Evolutionary conservation across 2,113 vertebrate species (phyloP).

Genomic region (Antigone vipio): DNA sequence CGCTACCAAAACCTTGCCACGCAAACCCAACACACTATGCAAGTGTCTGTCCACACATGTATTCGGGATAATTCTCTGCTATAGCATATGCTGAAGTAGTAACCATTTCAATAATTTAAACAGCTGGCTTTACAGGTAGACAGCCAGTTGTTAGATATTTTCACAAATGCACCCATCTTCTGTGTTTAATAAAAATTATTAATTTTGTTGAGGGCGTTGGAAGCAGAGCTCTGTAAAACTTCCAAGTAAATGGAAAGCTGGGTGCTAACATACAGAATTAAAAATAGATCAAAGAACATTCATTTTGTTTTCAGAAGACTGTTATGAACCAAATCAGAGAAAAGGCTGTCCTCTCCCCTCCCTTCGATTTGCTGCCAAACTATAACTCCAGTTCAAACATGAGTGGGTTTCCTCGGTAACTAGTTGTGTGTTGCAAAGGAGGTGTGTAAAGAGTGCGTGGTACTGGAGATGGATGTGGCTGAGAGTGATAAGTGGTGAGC

Average conservation of each 20-base stretch:
- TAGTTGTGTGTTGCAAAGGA: neutral
- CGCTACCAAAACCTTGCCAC: too few species aligned
- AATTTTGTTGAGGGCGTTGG: neutral
- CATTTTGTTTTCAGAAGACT: neutral
- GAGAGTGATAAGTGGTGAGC: neutral
- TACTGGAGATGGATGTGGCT: neutral
- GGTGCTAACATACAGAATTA: neutral
- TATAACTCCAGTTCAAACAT: neutral
- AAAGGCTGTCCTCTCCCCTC: neutral
- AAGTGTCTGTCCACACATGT: neutral
- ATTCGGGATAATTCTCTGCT: neutral
- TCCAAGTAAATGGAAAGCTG: neutral
- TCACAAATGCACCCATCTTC: neutral
- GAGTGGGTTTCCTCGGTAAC: neutral
- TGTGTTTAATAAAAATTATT: neutral
- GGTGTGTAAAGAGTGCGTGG: fast-evolving
- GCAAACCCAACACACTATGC: too few species aligned
- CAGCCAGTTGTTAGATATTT: neutral
- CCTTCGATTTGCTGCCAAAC: neutral
- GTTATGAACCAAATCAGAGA: neutral
- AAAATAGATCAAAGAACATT: neutral
- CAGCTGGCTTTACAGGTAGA: neutral
- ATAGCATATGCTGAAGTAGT: neutral
- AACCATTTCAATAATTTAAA: neutral
- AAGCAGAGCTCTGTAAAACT: neutral